phyloP scores from a whole-genome alignment of 1,140 invertebrate genomes.

The Penaeus japonicus region DNA sequence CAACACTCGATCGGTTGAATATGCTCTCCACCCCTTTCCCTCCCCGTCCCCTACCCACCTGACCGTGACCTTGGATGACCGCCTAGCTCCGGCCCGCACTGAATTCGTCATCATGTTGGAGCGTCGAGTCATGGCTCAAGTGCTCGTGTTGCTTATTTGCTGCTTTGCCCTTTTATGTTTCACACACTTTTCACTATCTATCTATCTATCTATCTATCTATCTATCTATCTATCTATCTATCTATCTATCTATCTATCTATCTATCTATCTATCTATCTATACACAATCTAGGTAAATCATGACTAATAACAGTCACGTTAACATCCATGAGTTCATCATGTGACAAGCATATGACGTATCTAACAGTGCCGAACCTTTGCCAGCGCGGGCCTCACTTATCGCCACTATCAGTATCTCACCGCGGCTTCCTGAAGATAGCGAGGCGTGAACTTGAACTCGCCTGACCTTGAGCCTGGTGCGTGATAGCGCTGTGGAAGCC shows the following conservation, averaged over 20 bases:
- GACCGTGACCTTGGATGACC: conserved; percentile 49
- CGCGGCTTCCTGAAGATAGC: conserved; percentile 50
- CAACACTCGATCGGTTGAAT: not conserved
- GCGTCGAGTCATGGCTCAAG: not conserved
- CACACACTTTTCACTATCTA: no score
- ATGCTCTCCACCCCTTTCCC: not conserved
- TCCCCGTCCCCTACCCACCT: not conserved
- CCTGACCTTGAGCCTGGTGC: conserved; percentile 21
- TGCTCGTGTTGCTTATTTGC: not conserved
- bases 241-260: no score
- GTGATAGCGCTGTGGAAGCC: no score
- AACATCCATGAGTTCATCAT: no score
- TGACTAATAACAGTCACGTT: no score
- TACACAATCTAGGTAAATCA: no score
- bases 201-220: no score
- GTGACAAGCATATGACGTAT: no score
- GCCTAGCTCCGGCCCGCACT: conserved; percentile 11
- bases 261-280: no score
- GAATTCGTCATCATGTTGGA: conserved; percentile 1
- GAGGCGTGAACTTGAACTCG: conserved; percentile 47
- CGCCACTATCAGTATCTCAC: conserved; percentile 12
- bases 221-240: no score
- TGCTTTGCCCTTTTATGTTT: not conserved
- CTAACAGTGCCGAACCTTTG: no score
- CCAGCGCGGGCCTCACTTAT: no score